These are phyloP conservation scores for Candidula unifasciata DNA, from an alignment of 2,888 invertebrate species.

Conservation along the genomic window DNA sequence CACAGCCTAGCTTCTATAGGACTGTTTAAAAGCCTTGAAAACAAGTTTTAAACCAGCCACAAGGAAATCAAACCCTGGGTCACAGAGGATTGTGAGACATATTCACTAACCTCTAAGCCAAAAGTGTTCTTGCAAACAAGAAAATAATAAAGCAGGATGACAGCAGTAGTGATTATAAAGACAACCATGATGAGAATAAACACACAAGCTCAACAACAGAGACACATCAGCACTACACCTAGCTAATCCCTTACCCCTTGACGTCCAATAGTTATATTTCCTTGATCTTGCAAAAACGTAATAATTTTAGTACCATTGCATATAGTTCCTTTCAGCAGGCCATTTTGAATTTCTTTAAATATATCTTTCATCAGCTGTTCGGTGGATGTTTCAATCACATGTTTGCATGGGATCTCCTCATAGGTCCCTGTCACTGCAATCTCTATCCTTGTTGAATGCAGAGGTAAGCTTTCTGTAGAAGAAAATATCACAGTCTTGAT, in stretches of 20 bases:
- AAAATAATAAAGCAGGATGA: too few species aligned
- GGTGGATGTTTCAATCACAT: constrained; percentile 13
- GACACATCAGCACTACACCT: background rate
- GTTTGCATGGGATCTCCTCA: constrained; percentile 8
- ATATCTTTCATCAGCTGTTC: constrained; percentile 21
- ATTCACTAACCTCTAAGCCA: too few species aligned
- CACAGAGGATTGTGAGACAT: too few species aligned
- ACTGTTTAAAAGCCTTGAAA: too few species aligned
- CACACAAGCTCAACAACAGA: background rate
- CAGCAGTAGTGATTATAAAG: too few species aligned
- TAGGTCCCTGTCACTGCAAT: constrained; percentile 9
- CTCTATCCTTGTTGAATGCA: constrained; percentile 23
- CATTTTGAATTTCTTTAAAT: background rate
- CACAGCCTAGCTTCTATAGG: too few species aligned
- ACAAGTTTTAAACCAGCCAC: too few species aligned
- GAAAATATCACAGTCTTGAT: background rate
- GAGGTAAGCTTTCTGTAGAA: constrained; percentile 45
- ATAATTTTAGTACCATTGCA: constrained; percentile 31
- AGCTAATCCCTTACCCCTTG: background rate
- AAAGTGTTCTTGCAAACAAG: too few species aligned
- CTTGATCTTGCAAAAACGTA: background rate
- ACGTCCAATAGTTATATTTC: background rate
- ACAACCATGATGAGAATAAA: too few species aligned
- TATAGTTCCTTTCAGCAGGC: background rate
- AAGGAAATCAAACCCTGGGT: too few species aligned